Percentiles rank a stretch among this genome's conserved stretches.
phyloP scores from a whole-genome alignment of 2,113 vertebrate species.

The Alectura lathami region DNA sequence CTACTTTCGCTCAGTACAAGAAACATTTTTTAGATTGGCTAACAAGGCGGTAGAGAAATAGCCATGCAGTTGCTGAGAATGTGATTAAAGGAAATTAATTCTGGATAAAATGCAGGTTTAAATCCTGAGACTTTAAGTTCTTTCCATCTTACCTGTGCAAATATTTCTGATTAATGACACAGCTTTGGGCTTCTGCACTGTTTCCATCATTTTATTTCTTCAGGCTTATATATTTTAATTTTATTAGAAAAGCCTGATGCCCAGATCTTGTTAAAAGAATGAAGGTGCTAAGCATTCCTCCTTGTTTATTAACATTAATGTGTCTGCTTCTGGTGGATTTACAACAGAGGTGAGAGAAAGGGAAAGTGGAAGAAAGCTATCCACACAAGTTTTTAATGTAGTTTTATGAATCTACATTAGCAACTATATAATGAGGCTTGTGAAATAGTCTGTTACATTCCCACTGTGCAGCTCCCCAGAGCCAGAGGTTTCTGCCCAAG shows the following conservation, averaged over 20 bases:
- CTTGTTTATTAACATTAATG: conserved; percentile 35
- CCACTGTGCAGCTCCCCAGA: neutral
- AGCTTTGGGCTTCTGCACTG: neutral
- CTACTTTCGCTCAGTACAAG: neutral
- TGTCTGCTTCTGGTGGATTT: neutral
- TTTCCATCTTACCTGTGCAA: neutral
- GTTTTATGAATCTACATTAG: neutral
- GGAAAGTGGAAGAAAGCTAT: neutral
- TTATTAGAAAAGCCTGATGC: conserved; percentile 9
- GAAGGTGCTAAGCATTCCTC: conserved; percentile 45
- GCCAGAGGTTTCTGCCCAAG: neutral
- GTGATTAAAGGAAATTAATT: conserved; percentile 60
- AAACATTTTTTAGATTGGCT: neutral
- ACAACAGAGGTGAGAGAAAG: neutral
- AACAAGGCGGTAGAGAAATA: neutral
- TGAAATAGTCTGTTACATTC: neutral
- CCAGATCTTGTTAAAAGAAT: conserved; percentile 27
- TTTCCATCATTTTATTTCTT: neutral
- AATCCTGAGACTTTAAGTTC: neutral
- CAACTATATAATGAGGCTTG: neutral
- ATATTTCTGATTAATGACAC: neutral
- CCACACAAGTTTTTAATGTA: conserved; percentile 7
- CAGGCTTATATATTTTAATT: neutral
- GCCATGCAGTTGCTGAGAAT: neutral
- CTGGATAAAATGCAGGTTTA: conserved; percentile 21